Conservation (phyloP, 2,888 invertebrate genomes). For the Latheticus oryzae region DNA sequence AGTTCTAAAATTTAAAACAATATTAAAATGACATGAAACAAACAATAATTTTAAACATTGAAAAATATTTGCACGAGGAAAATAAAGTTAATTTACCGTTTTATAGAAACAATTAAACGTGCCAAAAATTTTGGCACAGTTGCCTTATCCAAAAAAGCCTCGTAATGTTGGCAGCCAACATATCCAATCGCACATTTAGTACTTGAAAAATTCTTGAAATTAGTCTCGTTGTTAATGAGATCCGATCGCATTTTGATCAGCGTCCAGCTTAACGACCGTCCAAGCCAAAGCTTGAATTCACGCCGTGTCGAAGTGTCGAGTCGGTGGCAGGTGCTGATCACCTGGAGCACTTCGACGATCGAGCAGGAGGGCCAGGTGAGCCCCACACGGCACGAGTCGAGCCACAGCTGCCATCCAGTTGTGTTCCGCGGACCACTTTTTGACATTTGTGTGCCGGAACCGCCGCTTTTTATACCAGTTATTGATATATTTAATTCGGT, state of each 20-base stretch:
- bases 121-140: too few relatives aligned
- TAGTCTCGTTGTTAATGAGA: too few relatives aligned
- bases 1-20: too few relatives aligned
- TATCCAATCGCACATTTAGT: too few relatives aligned
- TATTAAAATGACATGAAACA: too few relatives aligned
- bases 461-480: constrained; percentile 43
- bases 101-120: too few relatives aligned
- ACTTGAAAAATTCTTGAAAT: too few relatives aligned
- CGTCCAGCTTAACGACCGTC: background rate
- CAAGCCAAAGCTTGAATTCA: constrained; percentile 8
- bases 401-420: constrained; percentile 57
- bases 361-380: constrained; percentile 59
- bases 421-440: constrained; percentile 52
- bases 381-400: constrained; percentile 54
- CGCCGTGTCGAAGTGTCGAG: constrained; percentile 35
- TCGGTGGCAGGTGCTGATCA: constrained; percentile 58
- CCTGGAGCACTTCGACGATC: constrained; percentile 58
- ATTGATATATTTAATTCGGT: constrained; percentile 42
- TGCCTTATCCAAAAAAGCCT: too few relatives aligned
- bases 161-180: too few relatives aligned
- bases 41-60: too few relatives aligned
- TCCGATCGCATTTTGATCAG: constrained; percentile 2
- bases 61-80: too few relatives aligned
- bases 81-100: too few relatives aligned
- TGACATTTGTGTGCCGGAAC: constrained; percentile 52